Evolutionary conservation across 2,797 vertebrate genomes (phyloP).

Genomic region (Gymnodraco acuticeps): DNA sequence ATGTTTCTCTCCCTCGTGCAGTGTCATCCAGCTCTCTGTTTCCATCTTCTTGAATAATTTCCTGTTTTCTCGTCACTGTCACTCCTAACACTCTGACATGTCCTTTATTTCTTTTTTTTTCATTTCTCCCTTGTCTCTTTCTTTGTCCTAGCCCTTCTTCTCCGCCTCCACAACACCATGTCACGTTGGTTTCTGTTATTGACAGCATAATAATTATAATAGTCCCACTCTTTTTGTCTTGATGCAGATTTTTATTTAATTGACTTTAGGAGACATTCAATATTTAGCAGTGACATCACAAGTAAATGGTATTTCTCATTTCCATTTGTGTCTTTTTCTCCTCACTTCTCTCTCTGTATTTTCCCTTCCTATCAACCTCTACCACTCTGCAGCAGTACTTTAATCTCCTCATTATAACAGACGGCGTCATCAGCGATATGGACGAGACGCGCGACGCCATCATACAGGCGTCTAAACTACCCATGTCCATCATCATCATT

Average conservation of each 20-base stretch:
- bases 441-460: constrained; percentile 95
- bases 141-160: background rate
- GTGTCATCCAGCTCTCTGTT: background rate
- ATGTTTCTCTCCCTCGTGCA: background rate
- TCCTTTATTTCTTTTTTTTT: background rate
- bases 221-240: background rate
- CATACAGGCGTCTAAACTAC: constrained; percentile 95
- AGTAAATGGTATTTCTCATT: background rate
- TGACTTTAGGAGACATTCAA: background rate
- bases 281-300: background rate
- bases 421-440: constrained; percentile 99
- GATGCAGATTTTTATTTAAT: background rate
- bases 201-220: constrained; percentile 13
- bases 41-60: background rate
- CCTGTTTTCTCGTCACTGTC: constrained; percentile 3
- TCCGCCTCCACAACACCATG: background rate
- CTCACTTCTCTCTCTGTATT: background rate
- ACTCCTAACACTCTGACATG: constrained; percentile 3
- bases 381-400: constrained; percentile 93
- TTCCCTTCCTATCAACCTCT: background rate
- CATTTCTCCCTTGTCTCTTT: background rate
- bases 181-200: constrained; percentile 13
- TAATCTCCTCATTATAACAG: constrained; percentile 97
- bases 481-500: constrained; percentile 99
- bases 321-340: background rate